Evolutionary conservation across 1,140 invertebrate species (phyloP).

Genomic region (Lutraria rhynchaena): DNA sequence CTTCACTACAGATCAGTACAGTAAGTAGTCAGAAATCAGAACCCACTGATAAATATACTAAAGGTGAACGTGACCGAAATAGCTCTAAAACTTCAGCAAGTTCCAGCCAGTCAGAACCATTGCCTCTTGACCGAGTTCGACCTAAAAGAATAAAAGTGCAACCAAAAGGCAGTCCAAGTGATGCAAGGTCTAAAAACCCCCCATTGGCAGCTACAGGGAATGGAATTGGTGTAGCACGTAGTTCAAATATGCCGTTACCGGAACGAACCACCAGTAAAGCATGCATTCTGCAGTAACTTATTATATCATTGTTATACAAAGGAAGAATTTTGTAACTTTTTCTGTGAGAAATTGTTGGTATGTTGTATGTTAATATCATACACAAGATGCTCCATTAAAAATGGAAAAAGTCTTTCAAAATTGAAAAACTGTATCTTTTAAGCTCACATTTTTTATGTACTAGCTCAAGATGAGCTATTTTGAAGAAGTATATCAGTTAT

Average conservation of each 20-base stretch:
- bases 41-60: neutral
- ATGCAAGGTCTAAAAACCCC: neutral
- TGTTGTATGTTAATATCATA: too few species aligned
- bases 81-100: neutral
- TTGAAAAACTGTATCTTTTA: too few species aligned
- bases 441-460: too few species aligned
- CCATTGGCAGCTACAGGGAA: constrained; percentile 13
- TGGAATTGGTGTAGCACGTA: neutral
- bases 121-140: constrained; percentile 42
- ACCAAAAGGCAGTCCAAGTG: neutral
- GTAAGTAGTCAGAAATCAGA: constrained; percentile 6
- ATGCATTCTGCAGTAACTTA: constrained; percentile 28
- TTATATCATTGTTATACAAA: too few species aligned
- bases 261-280: constrained; percentile 1
- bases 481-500: too few species aligned
- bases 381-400: too few species aligned
- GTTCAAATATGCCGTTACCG: neutral
- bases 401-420: too few species aligned
- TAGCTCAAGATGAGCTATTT: too few species aligned
- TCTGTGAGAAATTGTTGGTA: too few species aligned
- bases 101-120: neutral
- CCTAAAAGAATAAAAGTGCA: constrained; percentile 46
- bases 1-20: neutral
- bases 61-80: neutral
- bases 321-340: too few species aligned